These are phyloP conservation scores for Aphidoletes aphidimyza DNA, from an alignment of 2,888 invertebrate species.

Conservation along the genomic window DNA sequence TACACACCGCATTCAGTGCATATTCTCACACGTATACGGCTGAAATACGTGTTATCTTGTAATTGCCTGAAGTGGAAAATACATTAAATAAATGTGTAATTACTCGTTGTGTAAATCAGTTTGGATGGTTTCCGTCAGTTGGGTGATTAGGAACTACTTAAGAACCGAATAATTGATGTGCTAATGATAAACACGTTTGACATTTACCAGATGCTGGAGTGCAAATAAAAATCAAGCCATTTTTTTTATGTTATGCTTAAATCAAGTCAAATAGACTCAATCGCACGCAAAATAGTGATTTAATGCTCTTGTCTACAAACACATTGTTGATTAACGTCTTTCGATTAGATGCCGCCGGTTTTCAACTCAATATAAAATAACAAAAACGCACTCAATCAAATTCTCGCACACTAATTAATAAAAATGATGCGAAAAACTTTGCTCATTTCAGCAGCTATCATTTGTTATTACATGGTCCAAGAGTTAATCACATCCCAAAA, in stretches of 20 bases:
- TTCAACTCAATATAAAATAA: background rate
- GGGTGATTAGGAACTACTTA: conserved; percentile 19
- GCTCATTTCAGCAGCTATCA: background rate
- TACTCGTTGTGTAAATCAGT: background rate
- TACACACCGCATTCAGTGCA: background rate
- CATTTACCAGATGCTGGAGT: background rate
- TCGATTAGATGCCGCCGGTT: no score
- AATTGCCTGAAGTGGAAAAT: background rate
- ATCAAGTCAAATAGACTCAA: background rate
- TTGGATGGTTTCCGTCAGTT: conserved; percentile 32
- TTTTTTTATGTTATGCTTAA: background rate
- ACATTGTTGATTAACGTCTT: no score
- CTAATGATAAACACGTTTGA: background rate
- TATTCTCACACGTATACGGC: background rate
- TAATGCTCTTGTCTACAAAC: no score
- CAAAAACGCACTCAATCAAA: background rate
- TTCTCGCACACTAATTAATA: no score
- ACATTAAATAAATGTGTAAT: background rate
- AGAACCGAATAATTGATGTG: background rate
- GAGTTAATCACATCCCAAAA: background rate
- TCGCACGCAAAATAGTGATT: no score
- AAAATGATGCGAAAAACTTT: background rate
- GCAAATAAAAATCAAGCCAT: background rate
- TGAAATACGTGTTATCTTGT: background rate
- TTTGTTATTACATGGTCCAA: background rate